Base-by-base conservation (phyloP, 64 coral and sea anemone genomes). In the Dendrophyllia cribrosa region DNA sequence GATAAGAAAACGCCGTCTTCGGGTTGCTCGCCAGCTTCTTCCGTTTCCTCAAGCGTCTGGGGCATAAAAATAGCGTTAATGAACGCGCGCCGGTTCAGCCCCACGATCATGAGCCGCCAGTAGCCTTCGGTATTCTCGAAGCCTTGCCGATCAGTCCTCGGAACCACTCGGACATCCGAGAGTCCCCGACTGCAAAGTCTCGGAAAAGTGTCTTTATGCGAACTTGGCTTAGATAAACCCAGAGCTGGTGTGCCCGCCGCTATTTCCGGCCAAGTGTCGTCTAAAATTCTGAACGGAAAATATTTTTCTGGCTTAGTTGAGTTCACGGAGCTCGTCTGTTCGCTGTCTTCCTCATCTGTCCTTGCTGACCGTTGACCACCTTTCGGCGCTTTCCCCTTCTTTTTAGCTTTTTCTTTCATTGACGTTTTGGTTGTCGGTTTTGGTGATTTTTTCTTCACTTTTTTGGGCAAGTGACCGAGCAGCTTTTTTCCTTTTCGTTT, bases 61-160 rank as follows among this genome's bases (percentile, higher is more conserved):
- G 92, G 92, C 16, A 94, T 74, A 80, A 94, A 94, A 16, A 94
- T 71, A 50, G 67, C 86, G 53, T 88, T 89, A 20, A 94, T 73
- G 4, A 89, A 73, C 4, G 86, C 81, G 6, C 58, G 86, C 51
- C 92, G 76, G 71, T 94, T 94, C 72, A 94, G 72, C 15, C 92
- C 92, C 2, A 79, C 64, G 12, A 94, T 72, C 77, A 94, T 83
- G 16, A 94, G 74, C 61, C 92, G 88, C 92, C 87, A 89, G 58
- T 89, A 63, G 17, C 87, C 87, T 77, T 63, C 72, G 56, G 72
- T 14, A 5, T 21, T 48, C 52, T 77, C 87, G 61, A 89, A 89
- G 58, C 47, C 56, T 51, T 89, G 73, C 20, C 87, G 56, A 61
- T 89, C 87, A 34, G 87, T 72, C 20, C 10, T 89, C 60, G 87